Percentiles rank a stretch among this genome's conserved stretches.
These are phyloP conservation scores for Smutsia gigantea DNA, from an alignment of 2,797 vertebrate genomes.

Conservation along the genomic window DNA sequence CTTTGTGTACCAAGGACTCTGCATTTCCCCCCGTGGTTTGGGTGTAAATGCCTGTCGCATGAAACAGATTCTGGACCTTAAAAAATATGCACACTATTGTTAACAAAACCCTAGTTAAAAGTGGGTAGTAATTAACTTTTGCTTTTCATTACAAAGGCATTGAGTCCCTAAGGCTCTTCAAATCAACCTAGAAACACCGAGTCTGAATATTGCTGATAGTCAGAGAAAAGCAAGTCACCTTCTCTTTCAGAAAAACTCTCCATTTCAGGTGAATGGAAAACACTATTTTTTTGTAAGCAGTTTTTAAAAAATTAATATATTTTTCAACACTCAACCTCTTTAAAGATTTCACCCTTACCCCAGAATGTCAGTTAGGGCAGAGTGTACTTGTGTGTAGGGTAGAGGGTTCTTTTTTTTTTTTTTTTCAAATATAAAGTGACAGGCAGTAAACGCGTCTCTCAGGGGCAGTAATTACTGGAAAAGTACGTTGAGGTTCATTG, in stretches of 20 bases:
- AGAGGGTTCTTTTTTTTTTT: not conserved
- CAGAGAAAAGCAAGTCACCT: not conserved
- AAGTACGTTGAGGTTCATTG: not conserved
- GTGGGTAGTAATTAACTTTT: constrained; percentile 48
- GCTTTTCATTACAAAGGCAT: constrained; percentile 41
- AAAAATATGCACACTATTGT: not conserved
- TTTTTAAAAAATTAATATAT: not conserved
- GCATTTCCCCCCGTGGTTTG: not conserved
- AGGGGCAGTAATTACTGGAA: constrained; percentile 18
- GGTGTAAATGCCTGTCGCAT: not conserved
- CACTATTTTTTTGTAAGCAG: constrained; percentile 9
- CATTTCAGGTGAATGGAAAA: not conserved
- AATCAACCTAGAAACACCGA: constrained; percentile 3
- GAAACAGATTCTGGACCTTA: not conserved
- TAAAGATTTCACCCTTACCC: not conserved
- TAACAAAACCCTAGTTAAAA: constrained; percentile 55
- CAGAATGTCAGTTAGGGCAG: not conserved
- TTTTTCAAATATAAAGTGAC: not conserved
- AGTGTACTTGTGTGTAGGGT: not conserved
- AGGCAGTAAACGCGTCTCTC: constrained; percentile 15
- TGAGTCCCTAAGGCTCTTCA: not conserved
- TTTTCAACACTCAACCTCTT: not conserved
- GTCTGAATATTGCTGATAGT: not conserved
- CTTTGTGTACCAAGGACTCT: not conserved
- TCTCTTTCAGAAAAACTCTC: constrained; percentile 49